Evolutionary conservation across 2,888 invertebrate species (phyloP).

Genomic region (Polymixis flavicincta): DNA sequence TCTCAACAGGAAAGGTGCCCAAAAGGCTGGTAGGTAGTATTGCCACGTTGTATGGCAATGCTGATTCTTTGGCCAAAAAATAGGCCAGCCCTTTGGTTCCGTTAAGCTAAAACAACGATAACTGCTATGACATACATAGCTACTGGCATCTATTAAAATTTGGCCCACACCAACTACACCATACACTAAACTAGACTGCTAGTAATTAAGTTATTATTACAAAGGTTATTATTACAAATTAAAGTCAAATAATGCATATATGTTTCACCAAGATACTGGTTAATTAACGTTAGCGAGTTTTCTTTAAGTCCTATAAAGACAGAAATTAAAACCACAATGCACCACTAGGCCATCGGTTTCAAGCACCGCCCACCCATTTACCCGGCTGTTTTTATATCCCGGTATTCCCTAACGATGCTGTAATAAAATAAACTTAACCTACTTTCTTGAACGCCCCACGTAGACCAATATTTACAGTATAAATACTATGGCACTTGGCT

Average conservation of each 20-base stretch:
- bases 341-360: slow-evolving; percentile 19
- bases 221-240: too few species aligned
- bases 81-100: too few species aligned
- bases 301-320: background rate
- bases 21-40: too few species aligned
- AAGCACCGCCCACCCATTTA: slow-evolving; percentile 37
- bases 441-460: slow-evolving; percentile 37
- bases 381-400: slow-evolving; percentile 48
- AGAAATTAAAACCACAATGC: slow-evolving; percentile 48
- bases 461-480: slow-evolving; percentile 52
- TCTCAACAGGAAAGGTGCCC: too few species aligned
- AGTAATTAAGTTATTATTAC: too few species aligned
- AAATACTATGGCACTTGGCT: slow-evolving; percentile 39
- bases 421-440: slow-evolving; percentile 61
- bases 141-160: background rate
- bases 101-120: too few species aligned
- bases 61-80: too few species aligned
- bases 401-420: slow-evolving; percentile 47
- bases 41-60: too few species aligned
- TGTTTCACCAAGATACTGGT: background rate
- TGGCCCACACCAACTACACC: too few species aligned
- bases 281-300: background rate
- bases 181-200: too few species aligned
- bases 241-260: background rate
- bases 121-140: background rate